Conservation (phyloP, 2,888 invertebrate genomes). For the Habrosyne pyritoides region DNA sequence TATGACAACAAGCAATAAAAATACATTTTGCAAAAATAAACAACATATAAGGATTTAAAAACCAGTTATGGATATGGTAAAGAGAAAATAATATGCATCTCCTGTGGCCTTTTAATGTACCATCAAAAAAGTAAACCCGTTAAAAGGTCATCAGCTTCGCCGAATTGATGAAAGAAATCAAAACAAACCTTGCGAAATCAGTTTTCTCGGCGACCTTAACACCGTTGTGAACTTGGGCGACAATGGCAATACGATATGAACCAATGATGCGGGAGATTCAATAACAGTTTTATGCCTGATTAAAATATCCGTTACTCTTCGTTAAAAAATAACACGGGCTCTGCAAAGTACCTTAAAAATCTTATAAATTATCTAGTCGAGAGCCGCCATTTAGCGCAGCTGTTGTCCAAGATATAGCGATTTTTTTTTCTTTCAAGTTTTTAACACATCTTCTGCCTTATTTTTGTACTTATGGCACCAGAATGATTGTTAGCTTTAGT, state of each 20-base stretch:
- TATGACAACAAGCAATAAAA: too few relatives aligned
- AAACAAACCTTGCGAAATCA: conserved; percentile 58
- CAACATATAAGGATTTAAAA: too few relatives aligned
- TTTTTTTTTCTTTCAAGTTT: too few relatives aligned
- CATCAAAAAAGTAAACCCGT: neutral
- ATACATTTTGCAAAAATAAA: too few relatives aligned
- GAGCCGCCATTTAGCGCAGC: too few relatives aligned
- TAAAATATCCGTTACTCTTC: neutral
- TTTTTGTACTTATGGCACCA: too few relatives aligned
- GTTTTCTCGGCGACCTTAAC: conserved; percentile 63
- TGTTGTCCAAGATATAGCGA: too few relatives aligned
- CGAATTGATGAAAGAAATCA: conserved; percentile 27
- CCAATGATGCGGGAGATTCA: conserved; percentile 70
- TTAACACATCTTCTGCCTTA: too few relatives aligned
- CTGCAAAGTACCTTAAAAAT: too few relatives aligned
- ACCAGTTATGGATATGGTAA: neutral
- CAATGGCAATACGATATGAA: conserved; percentile 55
- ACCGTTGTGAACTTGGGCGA: conserved; percentile 66
- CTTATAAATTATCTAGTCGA: too few relatives aligned
- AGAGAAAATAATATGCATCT: neutral
- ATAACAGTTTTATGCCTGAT: conserved; percentile 31
- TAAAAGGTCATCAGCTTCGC: neutral
- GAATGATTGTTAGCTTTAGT: too few relatives aligned
- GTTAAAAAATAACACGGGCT: too few relatives aligned
- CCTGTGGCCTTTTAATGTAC: neutral